Base-by-base conservation (phyloP, 2,113 vertebrate species). In the Noctilio leporinus region DNA sequence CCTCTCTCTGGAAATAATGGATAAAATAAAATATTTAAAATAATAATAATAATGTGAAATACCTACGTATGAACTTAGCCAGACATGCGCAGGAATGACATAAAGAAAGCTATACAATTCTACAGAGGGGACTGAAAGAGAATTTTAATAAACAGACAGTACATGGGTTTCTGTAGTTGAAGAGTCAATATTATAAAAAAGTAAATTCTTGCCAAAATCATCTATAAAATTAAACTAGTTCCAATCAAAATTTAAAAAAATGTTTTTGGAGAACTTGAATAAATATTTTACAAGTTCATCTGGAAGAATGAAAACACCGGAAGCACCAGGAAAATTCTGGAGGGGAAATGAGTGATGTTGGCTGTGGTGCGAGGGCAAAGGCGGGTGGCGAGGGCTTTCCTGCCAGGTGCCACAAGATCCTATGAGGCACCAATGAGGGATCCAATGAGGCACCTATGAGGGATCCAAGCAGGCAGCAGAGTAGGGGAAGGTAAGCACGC, bases 151-250 rank as follows among this genome's bases (percentile, higher is more conserved):
- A 91, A 78, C 1, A 95, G 81, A 84, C 26, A 72, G 80, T 62
- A 73, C 17, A 77, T 89, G 55, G 55, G 49, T 73, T 96, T 91
- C 45, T 80, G 26, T n/a, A 93, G 47, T 30, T 92, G 55, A 94
- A 96, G 49, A 77, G 65, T 78, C 45, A 95, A 55, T 62, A 73
- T 3, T 82, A 10, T 76, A 78, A 95, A 89, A 93, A 86, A 33
- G 10, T 59, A 86, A 94, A 93, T 70, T 94, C 78, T 94, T 8
- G 12, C 30, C 53, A 95, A 96, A 94, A 90, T 65, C 30, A 65
- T 84, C 81, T 84, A 88, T 82, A 77, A 96, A 91, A 95, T 86
- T 89, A 95, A 86, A 94, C 33, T 73, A 93, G 88, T 83, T 35
- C 47, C 28, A 89, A 49, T 89, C 24, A 67, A 86, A 93, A 93